Evolutionary conservation across 2,113 vertebrate species (phyloP).

Genomic region (Oryzias javanicus): DNA sequence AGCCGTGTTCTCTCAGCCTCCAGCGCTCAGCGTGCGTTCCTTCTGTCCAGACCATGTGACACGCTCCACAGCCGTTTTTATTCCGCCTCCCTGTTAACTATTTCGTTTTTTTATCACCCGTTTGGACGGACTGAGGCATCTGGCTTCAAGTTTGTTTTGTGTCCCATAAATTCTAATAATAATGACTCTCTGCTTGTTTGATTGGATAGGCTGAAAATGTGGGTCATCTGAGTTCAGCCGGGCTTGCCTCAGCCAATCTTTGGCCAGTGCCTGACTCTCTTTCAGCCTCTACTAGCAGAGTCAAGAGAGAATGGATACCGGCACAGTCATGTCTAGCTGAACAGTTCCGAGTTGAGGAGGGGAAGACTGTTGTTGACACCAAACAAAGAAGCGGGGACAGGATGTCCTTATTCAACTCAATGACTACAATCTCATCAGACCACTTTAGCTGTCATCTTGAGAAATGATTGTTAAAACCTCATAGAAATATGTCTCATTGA

Average conservation of each 20-base stretch:
- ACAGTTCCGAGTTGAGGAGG: constrained; percentile 63
- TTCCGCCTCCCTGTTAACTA: constrained; percentile 32
- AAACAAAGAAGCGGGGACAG: constrained; percentile 56
- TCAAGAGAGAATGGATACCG: constrained; percentile 65
- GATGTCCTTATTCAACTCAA: constrained; percentile 66
- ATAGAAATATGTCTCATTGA: too few species aligned
- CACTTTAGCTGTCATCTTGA: constrained; percentile 31
- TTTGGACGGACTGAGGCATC: constrained; percentile 34
- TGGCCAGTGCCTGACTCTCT: constrained; percentile 73
- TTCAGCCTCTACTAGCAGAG: constrained; percentile 69
- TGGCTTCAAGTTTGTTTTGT: constrained; percentile 38
- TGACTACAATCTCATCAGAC: constrained; percentile 37
- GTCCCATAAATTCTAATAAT: constrained; percentile 56
- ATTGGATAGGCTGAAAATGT: constrained; percentile 72
- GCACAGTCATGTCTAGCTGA: constrained; percentile 44
- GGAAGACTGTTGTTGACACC: constrained; percentile 66
- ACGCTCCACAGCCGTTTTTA: constrained; percentile 28
- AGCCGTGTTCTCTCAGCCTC: constrained; percentile 64
- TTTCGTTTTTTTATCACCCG: constrained; percentile 39
- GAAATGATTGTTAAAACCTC: background rate
- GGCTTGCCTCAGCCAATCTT: constrained; percentile 74
- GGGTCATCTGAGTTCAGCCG: constrained; percentile 80
- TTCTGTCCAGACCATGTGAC: constrained; percentile 38
- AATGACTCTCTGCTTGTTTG: constrained; percentile 48
- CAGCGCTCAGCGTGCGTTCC: constrained; percentile 64